phyloP scores from a whole-genome alignment of 2,113 vertebrate species.

The Hipposideros armiger region DNA sequence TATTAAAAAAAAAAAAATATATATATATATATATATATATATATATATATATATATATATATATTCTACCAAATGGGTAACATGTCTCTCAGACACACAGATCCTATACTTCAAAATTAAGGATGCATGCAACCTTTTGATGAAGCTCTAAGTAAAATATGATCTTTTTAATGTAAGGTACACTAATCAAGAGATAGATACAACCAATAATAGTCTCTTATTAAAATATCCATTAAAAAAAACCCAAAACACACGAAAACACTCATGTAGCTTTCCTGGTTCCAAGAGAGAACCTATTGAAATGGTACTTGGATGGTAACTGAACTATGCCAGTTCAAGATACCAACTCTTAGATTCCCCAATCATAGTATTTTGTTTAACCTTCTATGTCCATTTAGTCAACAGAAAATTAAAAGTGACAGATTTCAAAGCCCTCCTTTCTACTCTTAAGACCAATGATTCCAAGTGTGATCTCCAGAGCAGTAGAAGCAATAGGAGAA shows the following conservation, averaged over 20 bases:
- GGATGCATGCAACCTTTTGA: background rate
- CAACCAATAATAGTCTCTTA: background rate
- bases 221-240: constrained; percentile 28
- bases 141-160: constrained; percentile 33
- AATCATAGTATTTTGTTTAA: constrained; percentile 4
- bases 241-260: background rate
- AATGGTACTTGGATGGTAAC: background rate
- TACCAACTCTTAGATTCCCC: background rate
- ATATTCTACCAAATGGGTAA: background rate
- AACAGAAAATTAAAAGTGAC: background rate
- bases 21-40: too few species aligned
- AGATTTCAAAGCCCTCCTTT: constrained; percentile 18
- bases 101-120: constrained; percentile 16
- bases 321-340: background rate
- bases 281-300: background rate
- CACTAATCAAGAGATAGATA: constrained; percentile 17
- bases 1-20: too few species aligned
- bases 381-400: background rate
- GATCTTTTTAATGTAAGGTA: background rate
- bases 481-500: background rate
- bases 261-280: background rate
- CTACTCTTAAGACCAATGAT: background rate
- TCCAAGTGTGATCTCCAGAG: background rate
- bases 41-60: background rate
- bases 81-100: background rate